Evolutionary conservation across 2,888 invertebrate genomes (phyloP).

Genomic region (Microctonus aethiopoides): DNA sequence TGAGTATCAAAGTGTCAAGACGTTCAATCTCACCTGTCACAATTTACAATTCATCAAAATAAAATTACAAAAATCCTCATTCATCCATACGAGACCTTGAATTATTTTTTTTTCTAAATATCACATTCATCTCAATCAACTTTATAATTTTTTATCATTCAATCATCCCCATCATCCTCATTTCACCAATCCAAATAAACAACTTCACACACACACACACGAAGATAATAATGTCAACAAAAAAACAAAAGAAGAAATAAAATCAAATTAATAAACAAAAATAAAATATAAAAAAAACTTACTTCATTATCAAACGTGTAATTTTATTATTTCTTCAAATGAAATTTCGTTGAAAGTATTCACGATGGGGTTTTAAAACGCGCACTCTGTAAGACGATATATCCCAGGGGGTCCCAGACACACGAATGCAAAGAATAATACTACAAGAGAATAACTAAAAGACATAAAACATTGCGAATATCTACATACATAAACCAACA

Average conservation of each 20-base stretch:
- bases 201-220: no score
- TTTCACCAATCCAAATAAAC: no score
- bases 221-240: no score
- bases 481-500: neutral
- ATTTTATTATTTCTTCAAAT: neutral
- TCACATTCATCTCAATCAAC: neutral
- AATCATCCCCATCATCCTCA: no score
- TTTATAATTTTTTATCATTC: no score
- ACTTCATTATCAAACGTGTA: no score
- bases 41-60: constrained; percentile 3
- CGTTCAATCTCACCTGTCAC: constrained; percentile 5
- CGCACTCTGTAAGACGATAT: constrained; percentile 1
- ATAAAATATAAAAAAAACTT: no score
- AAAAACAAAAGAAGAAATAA: no score
- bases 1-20: neutral
- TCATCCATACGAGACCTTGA: constrained; percentile 6
- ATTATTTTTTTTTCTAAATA: neutral
- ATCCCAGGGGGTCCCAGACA: constrained; percentile 10
- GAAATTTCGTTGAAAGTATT: neutral
- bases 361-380: neutral
- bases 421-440: constrained; percentile 3
- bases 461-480: neutral
- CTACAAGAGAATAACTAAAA: constrained; percentile 6
- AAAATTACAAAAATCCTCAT: neutral
- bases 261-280: no score